Evolutionary conservation across 2,113 vertebrate species (phyloP).

Genomic region (Sander vitreus): DNA sequence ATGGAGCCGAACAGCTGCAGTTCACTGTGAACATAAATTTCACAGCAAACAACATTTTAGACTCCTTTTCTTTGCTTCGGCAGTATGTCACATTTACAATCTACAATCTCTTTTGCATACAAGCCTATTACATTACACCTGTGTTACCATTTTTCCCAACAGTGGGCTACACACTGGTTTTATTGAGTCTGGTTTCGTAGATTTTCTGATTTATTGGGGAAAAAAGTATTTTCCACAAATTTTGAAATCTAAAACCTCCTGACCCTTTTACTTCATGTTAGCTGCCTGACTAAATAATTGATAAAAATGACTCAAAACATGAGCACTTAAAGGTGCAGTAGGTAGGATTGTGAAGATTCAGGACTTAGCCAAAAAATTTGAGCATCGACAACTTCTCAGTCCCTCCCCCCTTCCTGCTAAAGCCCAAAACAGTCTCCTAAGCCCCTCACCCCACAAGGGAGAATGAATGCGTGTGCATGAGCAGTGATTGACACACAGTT

Average conservation of each 20-base stretch:
- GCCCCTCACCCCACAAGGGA: too few species aligned
- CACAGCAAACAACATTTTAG: background rate
- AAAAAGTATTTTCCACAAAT: background rate
- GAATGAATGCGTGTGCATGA: too few species aligned
- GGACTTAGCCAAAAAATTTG: too few species aligned
- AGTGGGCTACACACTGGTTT: background rate
- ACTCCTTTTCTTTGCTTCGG: background rate
- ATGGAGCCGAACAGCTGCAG: background rate
- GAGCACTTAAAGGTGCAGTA: background rate
- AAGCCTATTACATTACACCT: background rate
- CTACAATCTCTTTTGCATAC: too few species aligned
- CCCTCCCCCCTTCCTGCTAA: too few species aligned
- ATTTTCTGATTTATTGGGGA: background rate
- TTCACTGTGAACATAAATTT: background rate
- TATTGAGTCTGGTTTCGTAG: background rate
- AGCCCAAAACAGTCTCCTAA: too few species aligned
- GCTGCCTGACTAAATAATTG: background rate
- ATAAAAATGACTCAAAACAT: background rate
- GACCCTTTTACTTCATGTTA: background rate
- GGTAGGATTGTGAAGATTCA: too few species aligned
- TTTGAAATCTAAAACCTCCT: background rate
- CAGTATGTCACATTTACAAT: background rate
- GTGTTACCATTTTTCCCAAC: slow-evolving; percentile 2
- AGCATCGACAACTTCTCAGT: too few species aligned
- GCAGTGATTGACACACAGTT: too few species aligned